phyloP scores from a whole-genome alignment of 2,888 invertebrate species.

The Xiphydria camelus region DNA sequence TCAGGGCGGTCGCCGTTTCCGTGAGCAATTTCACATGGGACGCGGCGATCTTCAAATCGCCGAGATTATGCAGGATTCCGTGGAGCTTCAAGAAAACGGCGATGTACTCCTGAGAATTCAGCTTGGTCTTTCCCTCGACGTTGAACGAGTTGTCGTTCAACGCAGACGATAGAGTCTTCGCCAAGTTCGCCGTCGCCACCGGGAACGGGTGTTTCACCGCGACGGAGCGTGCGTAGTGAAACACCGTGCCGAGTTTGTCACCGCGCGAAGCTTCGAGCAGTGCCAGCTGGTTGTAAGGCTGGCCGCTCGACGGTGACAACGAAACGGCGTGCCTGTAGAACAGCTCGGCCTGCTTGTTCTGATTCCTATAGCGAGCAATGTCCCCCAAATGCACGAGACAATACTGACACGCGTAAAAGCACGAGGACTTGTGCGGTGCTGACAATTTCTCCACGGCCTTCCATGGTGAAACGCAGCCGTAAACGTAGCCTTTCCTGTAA shows the following conservation, averaged over 20 bases:
- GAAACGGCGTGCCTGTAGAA: conserved; percentile 82
- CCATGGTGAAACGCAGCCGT: conserved; percentile 59
- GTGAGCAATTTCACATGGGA: conserved; percentile 68
- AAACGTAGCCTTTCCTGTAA: conserved; percentile 57
- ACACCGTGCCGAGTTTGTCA: conserved; percentile 79
- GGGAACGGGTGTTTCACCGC: conserved; percentile 85
- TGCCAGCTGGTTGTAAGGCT: conserved; percentile 88
- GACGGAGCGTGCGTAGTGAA: conserved; percentile 83
- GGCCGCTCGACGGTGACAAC: conserved; percentile 77
- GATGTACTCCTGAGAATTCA: conserved; percentile 65
- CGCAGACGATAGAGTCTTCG: conserved; percentile 69
- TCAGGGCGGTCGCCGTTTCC: conserved; percentile 72
- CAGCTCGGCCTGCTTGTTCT: conserved; percentile 79
- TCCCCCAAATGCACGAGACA: conserved; percentile 88
- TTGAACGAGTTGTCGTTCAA: conserved; percentile 53
- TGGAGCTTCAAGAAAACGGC: conserved; percentile 68
- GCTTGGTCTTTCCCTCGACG: conserved; percentile 59
- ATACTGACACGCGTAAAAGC: conserved; percentile 85
- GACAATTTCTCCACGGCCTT: conserved; percentile 48
- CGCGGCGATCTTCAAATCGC: conserved; percentile 66
- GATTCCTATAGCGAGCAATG: conserved; percentile 81
- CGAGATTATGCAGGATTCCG: conserved; percentile 61
- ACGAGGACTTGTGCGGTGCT: conserved; percentile 69
- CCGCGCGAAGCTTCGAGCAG: conserved; percentile 80
- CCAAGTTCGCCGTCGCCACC: conserved; percentile 78